Percentiles rank a stretch among this genome's conserved stretches.
Conservation (phyloP, 2,113 vertebrate genomes). For the Copsychus sechellarum region DNA sequence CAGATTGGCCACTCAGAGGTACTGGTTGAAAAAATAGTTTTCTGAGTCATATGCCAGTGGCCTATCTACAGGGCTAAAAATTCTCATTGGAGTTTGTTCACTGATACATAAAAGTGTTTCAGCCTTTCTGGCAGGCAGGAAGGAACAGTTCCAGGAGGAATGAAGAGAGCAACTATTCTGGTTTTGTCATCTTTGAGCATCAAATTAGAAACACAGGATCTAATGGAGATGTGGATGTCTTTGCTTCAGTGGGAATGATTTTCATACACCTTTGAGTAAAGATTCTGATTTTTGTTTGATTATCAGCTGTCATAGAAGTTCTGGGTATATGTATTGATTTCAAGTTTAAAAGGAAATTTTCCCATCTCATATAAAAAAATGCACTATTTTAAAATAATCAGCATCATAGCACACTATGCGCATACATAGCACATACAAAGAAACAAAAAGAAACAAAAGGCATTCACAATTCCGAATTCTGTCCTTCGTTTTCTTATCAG, state of each 20-base stretch:
- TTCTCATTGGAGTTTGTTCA: constrained; percentile 5
- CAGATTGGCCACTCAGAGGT: not conserved
- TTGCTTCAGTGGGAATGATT: not conserved
- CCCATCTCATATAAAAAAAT: not conserved
- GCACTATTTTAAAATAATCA: not conserved
- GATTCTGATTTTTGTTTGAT: not conserved
- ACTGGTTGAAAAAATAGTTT: constrained; percentile 23
- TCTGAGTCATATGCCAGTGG: constrained; percentile 21
- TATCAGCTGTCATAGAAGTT: not conserved
- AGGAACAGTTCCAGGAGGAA: not conserved
- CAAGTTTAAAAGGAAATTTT: not conserved
- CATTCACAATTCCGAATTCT: not conserved
- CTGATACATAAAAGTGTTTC: not conserved
- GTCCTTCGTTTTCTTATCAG: not conserved
- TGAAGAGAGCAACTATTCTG: not conserved
- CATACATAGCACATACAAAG: not conserved
- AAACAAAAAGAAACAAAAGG: not conserved
- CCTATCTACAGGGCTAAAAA: constrained; percentile 36
- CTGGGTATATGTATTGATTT: not conserved
- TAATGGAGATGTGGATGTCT: not conserved
- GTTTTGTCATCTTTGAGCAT: not conserved
- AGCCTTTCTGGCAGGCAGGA: constrained; percentile 1
- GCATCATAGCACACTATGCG: not conserved
- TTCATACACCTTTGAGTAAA: not conserved
- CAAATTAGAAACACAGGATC: not conserved